Evolutionary conservation across 2,888 invertebrate genomes (phyloP).

Genomic region (Hyposoter dolosus): DNA sequence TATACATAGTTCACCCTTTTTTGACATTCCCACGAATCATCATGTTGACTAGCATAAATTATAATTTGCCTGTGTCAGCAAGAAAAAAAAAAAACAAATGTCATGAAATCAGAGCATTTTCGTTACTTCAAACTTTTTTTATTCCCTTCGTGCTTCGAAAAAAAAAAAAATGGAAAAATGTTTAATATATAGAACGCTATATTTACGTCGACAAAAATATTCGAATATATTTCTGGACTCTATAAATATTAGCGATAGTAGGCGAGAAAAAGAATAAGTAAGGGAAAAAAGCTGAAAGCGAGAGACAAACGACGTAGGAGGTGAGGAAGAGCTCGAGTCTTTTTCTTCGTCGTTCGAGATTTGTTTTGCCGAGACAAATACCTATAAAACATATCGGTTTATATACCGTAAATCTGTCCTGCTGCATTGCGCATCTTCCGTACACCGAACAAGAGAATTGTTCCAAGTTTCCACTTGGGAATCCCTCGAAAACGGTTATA

Average conservation of each 20-base stretch:
- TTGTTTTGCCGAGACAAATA: constrained; percentile 55
- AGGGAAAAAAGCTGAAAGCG: background rate
- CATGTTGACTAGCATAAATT: background rate
- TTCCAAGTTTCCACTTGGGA: constrained; percentile 59
- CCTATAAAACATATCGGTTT: constrained; percentile 58
- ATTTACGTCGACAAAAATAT: constrained; percentile 3
- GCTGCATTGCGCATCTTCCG: constrained; percentile 51
- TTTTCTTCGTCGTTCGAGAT: constrained; percentile 38
- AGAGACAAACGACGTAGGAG: constrained; percentile 23
- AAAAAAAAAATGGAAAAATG: constrained; percentile 7
- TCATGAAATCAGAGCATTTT: background rate
- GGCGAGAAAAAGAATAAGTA: constrained; percentile 14
- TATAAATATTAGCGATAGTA: constrained; percentile 39
- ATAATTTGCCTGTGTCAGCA: background rate
- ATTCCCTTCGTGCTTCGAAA: background rate
- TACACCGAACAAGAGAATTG: constrained; percentile 29
- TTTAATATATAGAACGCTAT: background rate
- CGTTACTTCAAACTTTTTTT: background rate
- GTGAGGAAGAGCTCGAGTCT: constrained; percentile 33
- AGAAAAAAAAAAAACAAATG: background rate
- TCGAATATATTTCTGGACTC: constrained; percentile 19
- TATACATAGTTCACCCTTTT: background rate
- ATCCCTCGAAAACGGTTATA: constrained; percentile 47
- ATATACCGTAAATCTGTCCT: constrained; percentile 59
- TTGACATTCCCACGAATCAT: background rate